These are phyloP conservation scores for Ochotona princeps DNA, from an alignment of 2,113 vertebrate species.

Conservation along the genomic window DNA sequence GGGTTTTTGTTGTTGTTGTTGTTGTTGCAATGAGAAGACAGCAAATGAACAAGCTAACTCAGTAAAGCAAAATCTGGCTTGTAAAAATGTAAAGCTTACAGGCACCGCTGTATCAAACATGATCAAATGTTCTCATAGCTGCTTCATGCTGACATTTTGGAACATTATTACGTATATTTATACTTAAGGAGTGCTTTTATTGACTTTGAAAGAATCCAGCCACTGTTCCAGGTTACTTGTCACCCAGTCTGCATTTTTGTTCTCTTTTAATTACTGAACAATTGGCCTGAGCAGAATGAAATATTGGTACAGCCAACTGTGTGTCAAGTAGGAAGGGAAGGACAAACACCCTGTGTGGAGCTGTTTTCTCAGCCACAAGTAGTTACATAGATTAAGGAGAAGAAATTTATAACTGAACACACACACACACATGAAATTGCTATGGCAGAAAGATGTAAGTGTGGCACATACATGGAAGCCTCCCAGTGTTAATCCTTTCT, in stretches of 20 bases:
- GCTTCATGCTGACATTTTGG: conserved; percentile 25
- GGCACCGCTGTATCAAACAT: background rate
- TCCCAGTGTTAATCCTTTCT: conserved; percentile 48
- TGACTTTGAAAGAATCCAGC: conserved; percentile 19
- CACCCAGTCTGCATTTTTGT: conserved; percentile 84
- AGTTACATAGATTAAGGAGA: conserved; percentile 2
- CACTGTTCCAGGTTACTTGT: conserved; percentile 85
- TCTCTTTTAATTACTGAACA: conserved; percentile 88
- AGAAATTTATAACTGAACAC: background rate
- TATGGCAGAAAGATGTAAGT: conserved; percentile 36
- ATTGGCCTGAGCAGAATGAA: conserved; percentile 86
- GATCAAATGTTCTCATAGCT: background rate
- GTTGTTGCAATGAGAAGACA: background rate
- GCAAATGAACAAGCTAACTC: background rate
- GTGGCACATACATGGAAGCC: conserved; percentile 43
- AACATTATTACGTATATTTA: conserved; percentile 49
- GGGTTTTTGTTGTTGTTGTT: background rate
- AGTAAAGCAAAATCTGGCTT: conserved; percentile 19
- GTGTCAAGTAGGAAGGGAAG: conserved; percentile 59
- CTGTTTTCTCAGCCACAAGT: conserved; percentile 43
- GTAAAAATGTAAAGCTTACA: conserved; percentile 12
- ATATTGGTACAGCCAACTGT: conserved; percentile 74
- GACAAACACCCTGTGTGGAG: background rate
- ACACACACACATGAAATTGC: background rate
- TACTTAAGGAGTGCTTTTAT: conserved; percentile 33